Conservation (phyloP, 2,888 invertebrate species). For the Diarsia dahlii region DNA sequence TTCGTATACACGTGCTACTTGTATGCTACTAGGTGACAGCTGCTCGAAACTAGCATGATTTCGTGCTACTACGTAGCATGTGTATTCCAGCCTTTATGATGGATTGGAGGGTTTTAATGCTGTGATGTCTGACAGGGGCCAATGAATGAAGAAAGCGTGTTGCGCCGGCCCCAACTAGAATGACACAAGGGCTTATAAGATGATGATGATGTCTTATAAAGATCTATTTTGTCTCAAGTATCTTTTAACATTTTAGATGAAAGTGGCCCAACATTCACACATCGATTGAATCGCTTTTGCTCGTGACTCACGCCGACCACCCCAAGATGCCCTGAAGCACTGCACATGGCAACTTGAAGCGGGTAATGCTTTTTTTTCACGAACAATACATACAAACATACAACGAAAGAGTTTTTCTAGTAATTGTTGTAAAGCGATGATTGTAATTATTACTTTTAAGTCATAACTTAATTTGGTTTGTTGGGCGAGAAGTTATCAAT, state of each 20-base stretch:
- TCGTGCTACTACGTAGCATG: too few species aligned
- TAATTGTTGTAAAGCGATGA: slow-evolving; percentile 59
- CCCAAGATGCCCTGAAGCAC: slow-evolving; percentile 76
- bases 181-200: too few species aligned
- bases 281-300: slow-evolving; percentile 35
- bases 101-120: too few species aligned
- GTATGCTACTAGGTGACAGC: too few species aligned
- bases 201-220: too few species aligned
- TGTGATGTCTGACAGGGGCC: too few species aligned
- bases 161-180: too few species aligned
- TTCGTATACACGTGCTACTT: too few species aligned
- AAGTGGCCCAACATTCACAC: neutral
- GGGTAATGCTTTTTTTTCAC: slow-evolving; percentile 64
- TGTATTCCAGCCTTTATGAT: too few species aligned
- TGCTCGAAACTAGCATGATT: too few species aligned
- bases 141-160: too few species aligned
- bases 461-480: slow-evolving; percentile 32
- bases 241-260: neutral
- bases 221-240: too few species aligned
- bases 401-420: slow-evolving; percentile 55
- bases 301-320: slow-evolving; percentile 53
- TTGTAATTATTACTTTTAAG: slow-evolving; percentile 28
- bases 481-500: slow-evolving; percentile 24
- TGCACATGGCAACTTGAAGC: slow-evolving; percentile 79
- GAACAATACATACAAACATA: slow-evolving; percentile 59